Evolutionary conservation across 2,888 invertebrate species (phyloP), one percentile per base, ranked within the genome.

Genomic region (Deladenus siricidicola): DNA sequence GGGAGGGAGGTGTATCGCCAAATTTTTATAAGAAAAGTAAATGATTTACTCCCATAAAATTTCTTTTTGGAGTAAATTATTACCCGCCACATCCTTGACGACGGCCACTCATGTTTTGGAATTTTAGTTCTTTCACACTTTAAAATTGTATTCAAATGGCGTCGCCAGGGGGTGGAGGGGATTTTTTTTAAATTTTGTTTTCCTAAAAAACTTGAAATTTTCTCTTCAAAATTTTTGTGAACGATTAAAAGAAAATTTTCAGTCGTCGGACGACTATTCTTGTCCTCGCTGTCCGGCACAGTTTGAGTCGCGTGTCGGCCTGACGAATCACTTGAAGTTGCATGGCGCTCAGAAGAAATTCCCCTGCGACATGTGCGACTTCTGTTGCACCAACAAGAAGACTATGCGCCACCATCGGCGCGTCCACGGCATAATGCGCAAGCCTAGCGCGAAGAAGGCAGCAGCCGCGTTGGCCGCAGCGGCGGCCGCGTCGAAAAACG

Each of bases 301-400:
- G 21, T 64, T 60, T 45, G 53, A 55, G 55, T 44, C 64, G 6
- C 67, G 67, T 4, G 64, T 65, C 8, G 67, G 67, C 2, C 59
- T 67, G 30, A 67, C 67, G 34, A 67, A 67, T 29, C 67, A 67
- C 56, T 24, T 67, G 43, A 67, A 64, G 34, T 54, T 67, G 21
- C 67, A 67, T 30, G 67, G 67, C 3, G 57, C 60, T 8, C 29
- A 59, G 19, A 60, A 60, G 39, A 21, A 51, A 17, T 45, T 60
- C 21, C 60, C 60, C 43, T 64, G 52, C 23, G 60, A 60, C 17
- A 26, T 57, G 26, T 67, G 67, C 43, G 67, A 67, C 60, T 67
- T 67, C 47, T 56, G 59, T 21, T 68, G 67, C 53, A 64, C 64
- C 30, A 67, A 67, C 55, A 60, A 61, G 30, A 67, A 67, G 45